Evolutionary conservation across 2,113 vertebrate genomes (phyloP).

Genomic region (Agapornis roseicollis): DNA sequence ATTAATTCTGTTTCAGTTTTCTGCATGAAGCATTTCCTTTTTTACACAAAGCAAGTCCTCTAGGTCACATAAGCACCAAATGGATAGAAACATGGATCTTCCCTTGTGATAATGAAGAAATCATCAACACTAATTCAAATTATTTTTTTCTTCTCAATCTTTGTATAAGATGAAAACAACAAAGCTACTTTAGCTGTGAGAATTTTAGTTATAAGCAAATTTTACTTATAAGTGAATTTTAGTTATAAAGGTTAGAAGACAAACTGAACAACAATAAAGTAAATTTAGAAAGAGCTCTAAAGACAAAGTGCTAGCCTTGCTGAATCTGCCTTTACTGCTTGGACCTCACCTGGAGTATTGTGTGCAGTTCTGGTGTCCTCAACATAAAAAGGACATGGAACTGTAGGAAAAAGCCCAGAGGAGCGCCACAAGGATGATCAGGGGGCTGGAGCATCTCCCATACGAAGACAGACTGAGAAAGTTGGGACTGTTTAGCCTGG

Average conservation of each 20-base stretch:
- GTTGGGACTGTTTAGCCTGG: no score
- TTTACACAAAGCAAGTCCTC: not conserved
- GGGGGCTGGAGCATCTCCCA: no score
- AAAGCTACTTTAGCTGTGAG: not conserved
- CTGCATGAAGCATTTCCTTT: not conserved
- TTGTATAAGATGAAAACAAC: constrained; percentile 17
- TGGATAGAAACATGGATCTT: not conserved
- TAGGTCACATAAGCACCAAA: not conserved
- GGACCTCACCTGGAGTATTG: no score
- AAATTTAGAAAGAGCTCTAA: constrained; percentile 20
- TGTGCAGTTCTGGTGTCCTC: no score
- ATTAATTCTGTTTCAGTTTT: not conserved
- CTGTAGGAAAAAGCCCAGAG: no score
- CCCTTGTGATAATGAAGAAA: constrained; percentile 10
- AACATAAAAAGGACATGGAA: no score
- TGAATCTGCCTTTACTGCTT: constrained; percentile 16
- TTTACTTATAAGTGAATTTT: not conserved
- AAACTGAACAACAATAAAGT: constrained; percentile 30
- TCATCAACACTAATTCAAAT: not conserved
- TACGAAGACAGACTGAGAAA: no score
- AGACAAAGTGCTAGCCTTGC: not conserved
- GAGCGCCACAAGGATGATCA: no score
- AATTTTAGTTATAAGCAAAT: not conserved
- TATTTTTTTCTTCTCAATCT: not conserved
- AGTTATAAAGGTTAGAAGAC: not conserved